A percentile compares a stretch with the other conserved stretches of the same genome.
Evolutionary conservation across 2,797 vertebrate species (phyloP).

Genomic region (Channa striata): DNA sequence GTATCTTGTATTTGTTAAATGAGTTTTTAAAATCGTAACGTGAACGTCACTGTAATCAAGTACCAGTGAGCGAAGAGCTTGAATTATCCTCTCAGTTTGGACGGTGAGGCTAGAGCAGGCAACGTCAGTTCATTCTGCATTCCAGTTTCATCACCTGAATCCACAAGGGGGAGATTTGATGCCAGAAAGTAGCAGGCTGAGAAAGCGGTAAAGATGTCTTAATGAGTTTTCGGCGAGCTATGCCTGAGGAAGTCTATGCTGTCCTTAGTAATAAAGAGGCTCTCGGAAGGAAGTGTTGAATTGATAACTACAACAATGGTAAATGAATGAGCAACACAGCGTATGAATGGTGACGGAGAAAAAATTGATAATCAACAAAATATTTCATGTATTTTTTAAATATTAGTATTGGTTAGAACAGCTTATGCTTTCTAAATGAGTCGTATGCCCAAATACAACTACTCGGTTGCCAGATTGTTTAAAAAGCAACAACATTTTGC

Average conservation of each 20-base stretch:
- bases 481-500: too few relatives aligned
- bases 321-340: not conserved
- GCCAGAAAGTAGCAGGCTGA: constrained; percentile 20
- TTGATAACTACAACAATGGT: not conserved
- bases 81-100: not conserved
- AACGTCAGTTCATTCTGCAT: constrained; percentile 1
- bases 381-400: too few relatives aligned
- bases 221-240: constrained; percentile 20
- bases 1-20: constrained; percentile 3
- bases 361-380: not conserved
- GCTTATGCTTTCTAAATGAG: not conserved
- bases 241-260: constrained; percentile 2
- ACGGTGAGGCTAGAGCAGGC: not conserved
- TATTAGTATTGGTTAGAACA: not conserved
- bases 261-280: constrained; percentile 11
- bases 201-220: constrained; percentile 12
- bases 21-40: not conserved
- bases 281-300: constrained; percentile 1
- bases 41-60: not conserved
- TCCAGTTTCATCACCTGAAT: constrained; percentile 24
- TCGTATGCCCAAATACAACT: too few relatives aligned
- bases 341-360: not conserved
- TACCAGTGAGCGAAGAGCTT: not conserved
- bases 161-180: constrained; percentile 2
- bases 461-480: not conserved